Evolutionary conservation across 2,797 vertebrate species (phyloP).

Genomic region (Typhlichthys eigenmanni): DNA sequence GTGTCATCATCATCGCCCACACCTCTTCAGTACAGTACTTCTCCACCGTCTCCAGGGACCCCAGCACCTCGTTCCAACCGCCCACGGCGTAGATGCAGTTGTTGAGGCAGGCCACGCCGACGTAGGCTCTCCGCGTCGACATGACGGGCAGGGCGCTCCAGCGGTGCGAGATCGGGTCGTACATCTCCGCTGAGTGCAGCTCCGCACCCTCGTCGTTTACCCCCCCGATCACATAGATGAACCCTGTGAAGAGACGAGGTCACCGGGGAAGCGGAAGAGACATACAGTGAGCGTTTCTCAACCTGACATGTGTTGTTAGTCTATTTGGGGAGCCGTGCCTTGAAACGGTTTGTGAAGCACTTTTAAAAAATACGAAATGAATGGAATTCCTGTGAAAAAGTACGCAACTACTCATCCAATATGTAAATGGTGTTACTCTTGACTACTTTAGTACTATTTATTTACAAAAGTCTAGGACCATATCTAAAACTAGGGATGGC

Average conservation of each 20-base stretch:
- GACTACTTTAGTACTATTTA: too few relatives aligned
- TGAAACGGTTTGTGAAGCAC: too few relatives aligned
- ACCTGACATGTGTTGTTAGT: too few relatives aligned
- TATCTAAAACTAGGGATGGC: too few relatives aligned
- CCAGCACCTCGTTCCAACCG: constrained; percentile 93
- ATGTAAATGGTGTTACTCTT: too few relatives aligned
- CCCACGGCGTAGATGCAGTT: constrained; percentile 94
- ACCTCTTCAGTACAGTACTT: constrained; percentile 96
- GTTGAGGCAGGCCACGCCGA: constrained; percentile 90
- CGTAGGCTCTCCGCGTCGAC: constrained; percentile 88
- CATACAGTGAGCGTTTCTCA: background rate
- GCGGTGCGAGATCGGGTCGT: constrained; percentile 88
- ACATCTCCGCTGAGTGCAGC: constrained; percentile 89
- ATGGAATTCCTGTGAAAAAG: too few relatives aligned
- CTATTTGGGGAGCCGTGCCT: too few relatives aligned
- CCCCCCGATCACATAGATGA: constrained; percentile 94
- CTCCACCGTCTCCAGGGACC: constrained; percentile 91
- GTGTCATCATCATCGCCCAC: background rate
- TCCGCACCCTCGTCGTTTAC: constrained; percentile 92
- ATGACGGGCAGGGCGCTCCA: constrained; percentile 93
- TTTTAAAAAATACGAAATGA: too few relatives aligned
- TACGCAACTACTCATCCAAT: too few relatives aligned
- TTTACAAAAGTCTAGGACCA: too few relatives aligned
- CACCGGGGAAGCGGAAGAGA: background rate
- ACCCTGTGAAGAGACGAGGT: constrained; percentile 70